Conservation (phyloP, 2,888 invertebrate species). For the Calliscelio sp. region DNA sequence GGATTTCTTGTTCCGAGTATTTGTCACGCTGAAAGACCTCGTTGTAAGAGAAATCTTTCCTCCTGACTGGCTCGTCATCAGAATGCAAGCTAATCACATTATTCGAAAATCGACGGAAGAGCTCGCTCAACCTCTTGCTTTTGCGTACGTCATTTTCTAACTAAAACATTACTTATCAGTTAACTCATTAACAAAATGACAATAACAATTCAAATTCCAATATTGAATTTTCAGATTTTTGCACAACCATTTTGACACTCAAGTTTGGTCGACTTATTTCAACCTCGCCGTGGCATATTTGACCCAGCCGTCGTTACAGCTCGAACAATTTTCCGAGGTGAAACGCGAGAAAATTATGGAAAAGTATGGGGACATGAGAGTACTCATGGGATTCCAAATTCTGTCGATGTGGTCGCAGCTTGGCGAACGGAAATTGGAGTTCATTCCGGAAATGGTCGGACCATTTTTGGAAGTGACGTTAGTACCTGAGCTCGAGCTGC, state of each 20-base stretch:
- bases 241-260: constrained; percentile 85
- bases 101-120: constrained; percentile 94
- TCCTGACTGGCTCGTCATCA: constrained; percentile 95
- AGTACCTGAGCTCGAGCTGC: constrained; percentile 93
- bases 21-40: constrained; percentile 92
- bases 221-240: constrained; percentile 58
- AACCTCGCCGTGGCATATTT: constrained; percentile 93
- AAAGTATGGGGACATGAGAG: constrained; percentile 95
- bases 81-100: constrained; percentile 95
- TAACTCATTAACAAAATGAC: too few species aligned
- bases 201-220: too few species aligned
- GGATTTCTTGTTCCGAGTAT: constrained; percentile 94
- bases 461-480: constrained; percentile 97
- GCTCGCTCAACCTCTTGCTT: constrained; percentile 94
- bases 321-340: constrained; percentile 93
- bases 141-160: constrained; percentile 81
- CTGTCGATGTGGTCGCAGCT: constrained; percentile 96
- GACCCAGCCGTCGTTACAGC: constrained; percentile 92
- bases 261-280: constrained; percentile 92
- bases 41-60: constrained; percentile 93
- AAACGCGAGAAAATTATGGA: constrained; percentile 92
- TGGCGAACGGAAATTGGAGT: constrained; percentile 94
- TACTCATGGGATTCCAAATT: constrained; percentile 96
- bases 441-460: constrained; percentile 97
- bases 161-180: too few species aligned